Evolutionary conservation across 2,888 invertebrate species (phyloP).

Genomic region (Drosophila paranaensis): DNA sequence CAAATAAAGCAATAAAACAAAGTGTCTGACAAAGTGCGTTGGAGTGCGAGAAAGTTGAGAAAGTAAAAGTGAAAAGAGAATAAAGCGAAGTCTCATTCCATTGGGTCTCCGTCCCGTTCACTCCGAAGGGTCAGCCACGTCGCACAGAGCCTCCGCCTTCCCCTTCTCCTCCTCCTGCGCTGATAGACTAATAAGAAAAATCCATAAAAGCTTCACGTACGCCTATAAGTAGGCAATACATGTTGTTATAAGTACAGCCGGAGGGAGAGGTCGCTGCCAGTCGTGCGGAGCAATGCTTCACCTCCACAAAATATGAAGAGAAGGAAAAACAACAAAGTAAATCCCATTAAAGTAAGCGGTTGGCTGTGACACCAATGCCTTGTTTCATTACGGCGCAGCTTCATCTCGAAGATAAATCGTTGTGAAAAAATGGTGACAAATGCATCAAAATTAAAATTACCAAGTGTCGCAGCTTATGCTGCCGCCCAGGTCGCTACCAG

Average conservation of each 20-base stretch:
- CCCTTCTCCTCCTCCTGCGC: too few species aligned
- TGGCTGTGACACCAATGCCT: slow-evolving; percentile 43
- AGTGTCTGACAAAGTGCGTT: neutral
- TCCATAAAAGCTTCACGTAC: slow-evolving; percentile 64
- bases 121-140: slow-evolving; percentile 9
- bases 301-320: slow-evolving; percentile 17
- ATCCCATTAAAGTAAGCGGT: slow-evolving; percentile 62
- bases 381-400: slow-evolving; percentile 57
- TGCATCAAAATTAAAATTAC: slow-evolving; percentile 77
- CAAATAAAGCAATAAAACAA: slow-evolving; percentile 21
- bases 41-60: neutral
- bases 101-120: neutral
- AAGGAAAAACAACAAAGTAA: slow-evolving; percentile 38
- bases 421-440: slow-evolving; percentile 70
- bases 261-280: slow-evolving; percentile 26
- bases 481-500: slow-evolving; percentile 1
- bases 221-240: slow-evolving; percentile 74
- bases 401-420: slow-evolving; percentile 62
- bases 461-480: slow-evolving; percentile 50
- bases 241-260: slow-evolving; percentile 30
- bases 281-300: slow-evolving; percentile 3
- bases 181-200: slow-evolving; percentile 13
- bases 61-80: slow-evolving; percentile 5
- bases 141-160: neutral
- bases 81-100: slow-evolving; percentile 3